Percentiles rank a stretch among this genome's conserved stretches.
Evolutionary conservation across 2,797 vertebrate genomes (phyloP).

Genomic region (Rhynchotus rufescens): DNA sequence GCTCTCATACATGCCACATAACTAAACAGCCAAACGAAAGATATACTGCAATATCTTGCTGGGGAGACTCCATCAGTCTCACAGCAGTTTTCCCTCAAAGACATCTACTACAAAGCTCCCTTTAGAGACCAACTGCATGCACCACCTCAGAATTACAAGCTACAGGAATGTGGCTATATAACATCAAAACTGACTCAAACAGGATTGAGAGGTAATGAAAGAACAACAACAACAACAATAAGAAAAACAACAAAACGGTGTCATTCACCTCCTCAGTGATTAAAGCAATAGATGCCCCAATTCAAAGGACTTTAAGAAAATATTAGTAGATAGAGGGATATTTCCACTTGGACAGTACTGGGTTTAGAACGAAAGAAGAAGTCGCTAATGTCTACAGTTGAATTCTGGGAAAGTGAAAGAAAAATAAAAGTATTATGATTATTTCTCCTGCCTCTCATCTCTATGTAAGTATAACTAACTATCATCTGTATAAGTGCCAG

Average conservation of each 20-base stretch:
- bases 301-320: constrained; percentile 10
- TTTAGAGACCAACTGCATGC: neutral
- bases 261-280: constrained; percentile 32
- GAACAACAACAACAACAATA: neutral
- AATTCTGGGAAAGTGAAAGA: neutral
- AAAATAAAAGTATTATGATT: constrained; percentile 29
- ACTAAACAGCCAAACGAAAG: neutral
- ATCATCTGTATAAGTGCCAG: neutral
- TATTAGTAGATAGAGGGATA: constrained; percentile 18
- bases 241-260: neutral
- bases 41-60: neutral
- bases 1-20: neutral
- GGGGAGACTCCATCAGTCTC: neutral
- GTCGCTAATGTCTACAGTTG: constrained; percentile 36
- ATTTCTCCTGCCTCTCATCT: constrained; percentile 18
- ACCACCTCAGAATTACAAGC: neutral
- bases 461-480: constrained; percentile 36
- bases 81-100: neutral
- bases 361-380: neutral
- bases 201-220: neutral
- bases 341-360: constrained; percentile 22
- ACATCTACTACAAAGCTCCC: neutral
- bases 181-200: neutral
- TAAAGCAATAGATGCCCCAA: constrained; percentile 32
- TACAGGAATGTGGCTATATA: neutral